phyloP scores from a whole-genome alignment of 2,113 vertebrate genomes.

The Hirundichthys speculiger region DNA sequence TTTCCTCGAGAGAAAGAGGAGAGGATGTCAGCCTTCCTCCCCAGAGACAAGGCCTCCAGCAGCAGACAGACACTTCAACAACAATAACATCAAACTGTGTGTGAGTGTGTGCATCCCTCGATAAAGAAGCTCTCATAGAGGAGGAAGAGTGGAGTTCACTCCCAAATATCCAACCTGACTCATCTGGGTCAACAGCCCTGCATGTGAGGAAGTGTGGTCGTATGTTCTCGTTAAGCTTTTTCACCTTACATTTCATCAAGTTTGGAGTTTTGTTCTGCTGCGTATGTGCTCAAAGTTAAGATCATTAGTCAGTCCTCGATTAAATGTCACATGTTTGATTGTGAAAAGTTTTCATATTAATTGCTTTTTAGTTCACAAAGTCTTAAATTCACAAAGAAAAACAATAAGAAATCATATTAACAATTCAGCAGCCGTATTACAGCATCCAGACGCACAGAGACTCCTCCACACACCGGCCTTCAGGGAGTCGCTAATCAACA shows the following conservation, averaged over 20 bases:
- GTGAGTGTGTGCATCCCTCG: neutral
- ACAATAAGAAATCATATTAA: too few relatives aligned
- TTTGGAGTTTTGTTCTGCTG: too few relatives aligned
- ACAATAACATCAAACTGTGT: constrained; percentile 27
- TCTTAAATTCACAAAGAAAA: too few relatives aligned
- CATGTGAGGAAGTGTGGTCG: neutral
- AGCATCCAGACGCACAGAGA: too few relatives aligned
- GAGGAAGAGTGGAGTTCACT: constrained; percentile 23
- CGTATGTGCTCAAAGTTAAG: too few relatives aligned
- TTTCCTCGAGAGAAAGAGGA: constrained; percentile 42
- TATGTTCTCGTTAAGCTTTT: neutral
- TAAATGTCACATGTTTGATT: too few relatives aligned
- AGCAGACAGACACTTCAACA: constrained; percentile 48
- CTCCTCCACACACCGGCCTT: too few relatives aligned
- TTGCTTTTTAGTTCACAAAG: too few relatives aligned
- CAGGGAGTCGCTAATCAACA: constrained; percentile 69
- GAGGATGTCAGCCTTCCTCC: constrained; percentile 50
- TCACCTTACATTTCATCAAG: too few relatives aligned
- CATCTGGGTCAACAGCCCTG: constrained; percentile 53
- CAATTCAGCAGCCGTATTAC: too few relatives aligned
- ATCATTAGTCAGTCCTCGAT: too few relatives aligned
- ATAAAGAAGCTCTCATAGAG: constrained; percentile 16
- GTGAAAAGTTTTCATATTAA: too few relatives aligned
- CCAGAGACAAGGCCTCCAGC: constrained; percentile 46
- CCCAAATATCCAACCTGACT: constrained; percentile 68